A percentile compares a stretch with the other conserved stretches of the same genome.
Evolutionary conservation across 2,888 invertebrate genomes (phyloP).

Genomic region (Aphodius granarius): DNA sequence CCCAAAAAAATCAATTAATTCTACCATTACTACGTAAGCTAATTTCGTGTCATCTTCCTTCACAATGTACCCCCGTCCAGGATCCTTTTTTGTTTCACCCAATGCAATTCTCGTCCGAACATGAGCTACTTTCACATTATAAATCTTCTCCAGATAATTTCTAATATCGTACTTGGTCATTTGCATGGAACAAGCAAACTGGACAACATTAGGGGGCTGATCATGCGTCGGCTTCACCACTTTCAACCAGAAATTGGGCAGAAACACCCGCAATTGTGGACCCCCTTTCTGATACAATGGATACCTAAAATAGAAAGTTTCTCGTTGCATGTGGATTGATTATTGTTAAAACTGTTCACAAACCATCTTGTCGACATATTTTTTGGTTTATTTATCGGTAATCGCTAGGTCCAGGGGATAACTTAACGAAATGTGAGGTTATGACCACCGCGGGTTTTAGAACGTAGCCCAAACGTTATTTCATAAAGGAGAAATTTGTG

Average conservation of each 20-base stretch:
- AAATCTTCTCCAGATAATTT: slow-evolving; percentile 96
- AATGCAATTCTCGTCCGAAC: slow-evolving; percentile 74
- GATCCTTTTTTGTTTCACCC: slow-evolving; percentile 68
- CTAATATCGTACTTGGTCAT: slow-evolving; percentile 91
- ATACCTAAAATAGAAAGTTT: slow-evolving; percentile 63
- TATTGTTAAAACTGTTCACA: slow-evolving; percentile 4
- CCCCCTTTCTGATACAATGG: slow-evolving; percentile 89
- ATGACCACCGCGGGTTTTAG: too few species aligned
- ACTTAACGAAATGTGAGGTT: background rate
- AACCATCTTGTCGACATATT: slow-evolving; percentile 38
- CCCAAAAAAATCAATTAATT: background rate
- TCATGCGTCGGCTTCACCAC: slow-evolving; percentile 69
- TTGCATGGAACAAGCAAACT: slow-evolving; percentile 89
- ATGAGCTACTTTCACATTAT: slow-evolving; percentile 77
- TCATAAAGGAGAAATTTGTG: too few species aligned
- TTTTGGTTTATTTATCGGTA: background rate
- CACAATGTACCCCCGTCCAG: slow-evolving; percentile 64
- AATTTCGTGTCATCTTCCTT: slow-evolving; percentile 84
- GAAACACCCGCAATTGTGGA: slow-evolving; percentile 89
- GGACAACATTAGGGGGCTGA: slow-evolving; percentile 78
- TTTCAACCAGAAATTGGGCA: slow-evolving; percentile 98
- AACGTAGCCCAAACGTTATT: too few species aligned
- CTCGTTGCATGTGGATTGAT: background rate
- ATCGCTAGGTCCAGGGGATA: background rate
- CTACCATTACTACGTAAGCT: slow-evolving; percentile 79